These are phyloP conservation scores for Setophaga petechia DNA, from an alignment of 2,113 vertebrate species.

Conservation along the genomic window DNA sequence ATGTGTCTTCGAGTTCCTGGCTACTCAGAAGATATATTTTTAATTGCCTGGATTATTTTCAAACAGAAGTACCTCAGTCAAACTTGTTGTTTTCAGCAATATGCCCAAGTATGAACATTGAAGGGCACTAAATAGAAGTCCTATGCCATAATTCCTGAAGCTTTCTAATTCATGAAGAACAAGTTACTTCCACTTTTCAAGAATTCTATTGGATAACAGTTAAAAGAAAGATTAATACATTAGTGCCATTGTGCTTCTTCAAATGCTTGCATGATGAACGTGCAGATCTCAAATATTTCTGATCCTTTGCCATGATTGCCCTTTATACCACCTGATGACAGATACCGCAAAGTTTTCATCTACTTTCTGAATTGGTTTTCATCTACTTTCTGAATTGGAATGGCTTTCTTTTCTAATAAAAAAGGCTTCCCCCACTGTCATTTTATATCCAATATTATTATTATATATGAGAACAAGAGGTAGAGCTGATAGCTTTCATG, in stretches of 20 bases:
- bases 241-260: neutral
- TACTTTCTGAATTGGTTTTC: neutral
- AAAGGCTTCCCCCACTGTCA: neutral
- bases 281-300: neutral
- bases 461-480: neutral
- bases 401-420: neutral
- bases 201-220: neutral
- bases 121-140: neutral
- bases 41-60: neutral
- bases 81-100: accelerated
- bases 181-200: neutral
- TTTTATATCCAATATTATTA: neutral
- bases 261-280: neutral
- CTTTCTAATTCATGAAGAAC: neutral
- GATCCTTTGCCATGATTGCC: neutral
- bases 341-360: neutral
- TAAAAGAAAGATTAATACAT: neutral
- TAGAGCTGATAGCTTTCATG: neutral
- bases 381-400: neutral
- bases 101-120: neutral
- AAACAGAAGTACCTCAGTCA: neutral
- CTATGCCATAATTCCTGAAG: neutral
- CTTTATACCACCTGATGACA: neutral
- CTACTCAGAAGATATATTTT: neutral
- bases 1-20: neutral